phyloP scores from a whole-genome alignment of 2,113 vertebrate genomes.

The Neodon shergylaensis region DNA sequence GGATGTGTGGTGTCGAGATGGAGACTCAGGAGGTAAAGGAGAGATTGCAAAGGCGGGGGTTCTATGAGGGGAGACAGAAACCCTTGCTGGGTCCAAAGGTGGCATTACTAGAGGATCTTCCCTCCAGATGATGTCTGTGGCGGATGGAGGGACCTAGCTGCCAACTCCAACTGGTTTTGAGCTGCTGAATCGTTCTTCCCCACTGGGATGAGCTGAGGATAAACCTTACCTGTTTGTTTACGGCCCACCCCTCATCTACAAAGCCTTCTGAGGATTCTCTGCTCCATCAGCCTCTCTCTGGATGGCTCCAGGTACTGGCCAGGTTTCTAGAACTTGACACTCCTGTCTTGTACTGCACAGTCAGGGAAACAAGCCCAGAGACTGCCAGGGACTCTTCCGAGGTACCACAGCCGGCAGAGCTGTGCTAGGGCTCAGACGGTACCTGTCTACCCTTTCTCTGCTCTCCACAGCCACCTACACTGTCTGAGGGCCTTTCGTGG shows the following conservation, averaged over 20 bases:
- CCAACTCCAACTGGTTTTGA: background rate
- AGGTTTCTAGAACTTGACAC: background rate
- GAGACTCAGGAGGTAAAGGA: background rate
- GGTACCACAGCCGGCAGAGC: background rate
- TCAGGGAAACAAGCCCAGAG: slow-evolving; percentile 1
- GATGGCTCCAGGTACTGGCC: background rate
- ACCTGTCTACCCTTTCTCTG: background rate
- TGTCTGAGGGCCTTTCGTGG: background rate
- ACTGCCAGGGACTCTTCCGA: background rate
- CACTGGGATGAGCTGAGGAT: background rate
- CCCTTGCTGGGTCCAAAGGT: background rate
- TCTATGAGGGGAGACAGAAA: accelerated
- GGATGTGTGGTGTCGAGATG: background rate
- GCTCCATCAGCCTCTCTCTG: background rate
- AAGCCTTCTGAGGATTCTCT: background rate
- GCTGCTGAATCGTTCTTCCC: background rate
- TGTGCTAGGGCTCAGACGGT: background rate
- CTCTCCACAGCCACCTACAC: background rate
- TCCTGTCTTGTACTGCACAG: background rate
- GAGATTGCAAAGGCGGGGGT: background rate
- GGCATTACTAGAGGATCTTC: background rate
- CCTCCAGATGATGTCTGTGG: background rate
- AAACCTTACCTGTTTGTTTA: background rate
- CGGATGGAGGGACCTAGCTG: background rate
- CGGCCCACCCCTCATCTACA: background rate